Percentiles rank a stretch among this genome's conserved stretches.
These are phyloP conservation scores for Chloroclysta siterata DNA, from an alignment of 2,888 invertebrate genomes.

Conservation along the genomic window DNA sequence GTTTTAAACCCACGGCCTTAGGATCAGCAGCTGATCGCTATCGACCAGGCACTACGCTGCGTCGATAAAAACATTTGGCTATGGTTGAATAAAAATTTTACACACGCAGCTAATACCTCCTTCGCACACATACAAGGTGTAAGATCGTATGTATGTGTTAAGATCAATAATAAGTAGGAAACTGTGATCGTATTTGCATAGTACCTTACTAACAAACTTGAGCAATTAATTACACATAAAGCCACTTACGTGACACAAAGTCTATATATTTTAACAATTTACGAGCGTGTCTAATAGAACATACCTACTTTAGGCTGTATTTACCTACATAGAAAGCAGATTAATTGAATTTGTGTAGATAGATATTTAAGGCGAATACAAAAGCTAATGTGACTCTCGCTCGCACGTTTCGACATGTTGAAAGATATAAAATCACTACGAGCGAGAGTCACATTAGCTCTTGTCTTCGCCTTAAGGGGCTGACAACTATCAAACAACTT, in stretches of 20 bases:
- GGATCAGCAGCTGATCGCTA: no score
- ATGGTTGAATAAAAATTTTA: no score
- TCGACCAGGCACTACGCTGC: no score
- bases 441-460: no score
- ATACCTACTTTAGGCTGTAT: conserved; percentile 1
- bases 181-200: conserved; percentile 34
- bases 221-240: conserved; percentile 25
- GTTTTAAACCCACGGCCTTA: no score
- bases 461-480: no score
- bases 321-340: background rate
- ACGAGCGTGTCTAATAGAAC: conserved; percentile 7
- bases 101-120: background rate
- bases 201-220: conserved; percentile 10
- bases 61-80: no score
- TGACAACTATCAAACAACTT: no score
- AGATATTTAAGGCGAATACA: no score
- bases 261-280: conserved; percentile 22
- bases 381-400: no score
- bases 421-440: no score
- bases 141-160: conserved; percentile 2
- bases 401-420: no score
- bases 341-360: background rate
- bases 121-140: conserved; percentile 1
- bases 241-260: conserved; percentile 26
- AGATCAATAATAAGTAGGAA: conserved; percentile 32